Evolutionary conservation across 2,113 vertebrate genomes (phyloP), one percentile per base, ranked within the genome.

Genomic region (Ellobius talpinus): DNA sequence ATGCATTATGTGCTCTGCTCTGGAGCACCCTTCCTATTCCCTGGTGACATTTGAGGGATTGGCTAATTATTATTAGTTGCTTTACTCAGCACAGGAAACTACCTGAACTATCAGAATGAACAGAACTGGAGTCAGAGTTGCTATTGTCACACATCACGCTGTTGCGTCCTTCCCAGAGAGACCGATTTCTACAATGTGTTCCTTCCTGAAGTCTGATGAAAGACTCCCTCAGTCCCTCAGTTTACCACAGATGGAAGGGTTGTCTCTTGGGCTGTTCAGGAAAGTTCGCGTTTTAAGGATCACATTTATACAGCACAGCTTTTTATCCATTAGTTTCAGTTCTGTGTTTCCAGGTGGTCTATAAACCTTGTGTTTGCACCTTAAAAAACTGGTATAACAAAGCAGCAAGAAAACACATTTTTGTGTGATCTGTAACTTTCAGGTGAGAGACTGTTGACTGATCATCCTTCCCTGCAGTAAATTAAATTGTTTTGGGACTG

Each of bases 391-490:
- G 47, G 29, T 86, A 76, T 94, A 58, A 89, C 89, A 84, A 93
- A 93, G 63, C n/a, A 96, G 39, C 8, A 29, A 92, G 29, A 93
- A 97, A 92, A 90, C 42, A 92, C 50, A 79, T 79, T 90, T 95
- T 95, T 42, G 77, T 39, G 10, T 73, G 50, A n/a, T 95, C 26
- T 86, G 0, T 93, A 21, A 45, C 52, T 93, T 93, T 91, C 88
- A 94, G 61, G 5, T 95, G 89, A 90, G 45, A 87, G 45, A 96
- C 84, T 96, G n/a, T 65, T 96, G n/a, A 36, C 47, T 89, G 61
- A 78, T 66, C 74, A 68, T 65, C n/a, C 24, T 93, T 91, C n/a
- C 4, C 91, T 47, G 85, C 55, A 95, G 7, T 76, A n/a, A 95
- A 73, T 92, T 90, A 89, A 89, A 33, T 61, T 81, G 3, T 73